These are phyloP conservation scores for Desmodus rotundus DNA, from an alignment of 2,113 vertebrate species.

Conservation along the genomic window DNA sequence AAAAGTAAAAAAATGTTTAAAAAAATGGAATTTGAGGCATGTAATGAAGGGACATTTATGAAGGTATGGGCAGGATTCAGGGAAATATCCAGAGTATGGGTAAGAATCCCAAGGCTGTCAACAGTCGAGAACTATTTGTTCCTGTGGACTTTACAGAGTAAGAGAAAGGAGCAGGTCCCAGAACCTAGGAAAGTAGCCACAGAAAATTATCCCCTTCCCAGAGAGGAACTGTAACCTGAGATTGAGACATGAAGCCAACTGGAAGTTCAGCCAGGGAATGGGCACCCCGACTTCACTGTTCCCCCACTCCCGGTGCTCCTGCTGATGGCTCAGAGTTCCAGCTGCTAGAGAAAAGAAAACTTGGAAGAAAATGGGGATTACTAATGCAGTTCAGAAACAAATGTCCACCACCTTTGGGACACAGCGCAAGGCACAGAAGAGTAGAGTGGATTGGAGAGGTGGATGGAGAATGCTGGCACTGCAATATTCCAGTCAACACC, in stretches of 20 bases:
- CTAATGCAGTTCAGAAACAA: not conserved
- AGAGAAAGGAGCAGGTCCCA: not conserved
- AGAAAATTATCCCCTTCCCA: not conserved
- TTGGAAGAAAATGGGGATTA: not conserved
- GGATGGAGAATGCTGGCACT: not conserved
- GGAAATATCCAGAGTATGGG: not conserved
- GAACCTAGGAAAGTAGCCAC: not conserved
- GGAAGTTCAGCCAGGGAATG: not conserved
- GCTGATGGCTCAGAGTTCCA: not conserved
- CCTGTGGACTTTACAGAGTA: not conserved
- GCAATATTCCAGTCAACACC: not conserved
- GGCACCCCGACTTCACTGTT: not conserved
- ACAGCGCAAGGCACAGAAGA: not conserved
- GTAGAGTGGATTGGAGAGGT: not conserved
- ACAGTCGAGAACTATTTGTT: not conserved
- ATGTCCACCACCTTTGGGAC: not conserved
- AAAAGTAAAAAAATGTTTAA: not conserved
- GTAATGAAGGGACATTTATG: not conserved
- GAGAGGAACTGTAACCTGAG: not conserved
- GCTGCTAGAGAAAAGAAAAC: not conserved
- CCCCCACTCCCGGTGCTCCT: not conserved
- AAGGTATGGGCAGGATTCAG: not conserved
- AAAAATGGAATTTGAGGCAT: not conserved
- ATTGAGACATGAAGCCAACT: not conserved
- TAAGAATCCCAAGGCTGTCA: not conserved